Percentiles rank a stretch among this genome's conserved stretches.
phyloP scores from a whole-genome alignment of 2,113 vertebrate genomes.

The Tetrao urogallus region DNA sequence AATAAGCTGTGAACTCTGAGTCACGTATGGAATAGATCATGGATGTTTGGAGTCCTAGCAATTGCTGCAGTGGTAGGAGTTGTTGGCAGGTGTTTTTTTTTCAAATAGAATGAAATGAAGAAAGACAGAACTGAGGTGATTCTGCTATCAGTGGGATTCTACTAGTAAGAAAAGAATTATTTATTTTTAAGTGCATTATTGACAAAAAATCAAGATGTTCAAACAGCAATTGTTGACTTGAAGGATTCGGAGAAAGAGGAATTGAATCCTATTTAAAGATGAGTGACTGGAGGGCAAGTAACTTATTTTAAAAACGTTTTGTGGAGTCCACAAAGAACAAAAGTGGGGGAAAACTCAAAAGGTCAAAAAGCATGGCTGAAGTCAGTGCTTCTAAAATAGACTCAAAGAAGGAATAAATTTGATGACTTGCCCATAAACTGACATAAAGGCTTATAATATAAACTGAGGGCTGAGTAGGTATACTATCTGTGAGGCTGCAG shows the following conservation, averaged over 20 bases:
- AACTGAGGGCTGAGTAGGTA: not conserved
- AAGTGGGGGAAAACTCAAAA: not conserved
- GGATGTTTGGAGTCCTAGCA: not conserved
- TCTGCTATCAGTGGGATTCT: not conserved
- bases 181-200: not conserved
- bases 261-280: not conserved
- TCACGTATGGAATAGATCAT: not conserved
- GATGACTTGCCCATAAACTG: not conserved
- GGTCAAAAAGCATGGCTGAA: not conserved
- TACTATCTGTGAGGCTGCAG: not conserved
- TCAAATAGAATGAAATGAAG: not conserved
- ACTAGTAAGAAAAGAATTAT: not conserved
- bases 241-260: not conserved
- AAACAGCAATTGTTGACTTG: not conserved
- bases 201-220: not conserved
- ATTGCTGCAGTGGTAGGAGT: not conserved
- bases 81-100: not conserved
- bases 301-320: fast-evolving
- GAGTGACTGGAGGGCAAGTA: not conserved
- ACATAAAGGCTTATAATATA: not conserved
- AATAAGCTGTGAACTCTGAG: fast-evolving
- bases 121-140: not conserved
- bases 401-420: not conserved
- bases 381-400: not conserved
- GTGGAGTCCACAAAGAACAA: not conserved